Percentiles rank a stretch among this genome's conserved stretches.
These are phyloP conservation scores for Thymelicus acteon DNA, from an alignment of 2,888 invertebrate genomes.

Conservation along the genomic window DNA sequence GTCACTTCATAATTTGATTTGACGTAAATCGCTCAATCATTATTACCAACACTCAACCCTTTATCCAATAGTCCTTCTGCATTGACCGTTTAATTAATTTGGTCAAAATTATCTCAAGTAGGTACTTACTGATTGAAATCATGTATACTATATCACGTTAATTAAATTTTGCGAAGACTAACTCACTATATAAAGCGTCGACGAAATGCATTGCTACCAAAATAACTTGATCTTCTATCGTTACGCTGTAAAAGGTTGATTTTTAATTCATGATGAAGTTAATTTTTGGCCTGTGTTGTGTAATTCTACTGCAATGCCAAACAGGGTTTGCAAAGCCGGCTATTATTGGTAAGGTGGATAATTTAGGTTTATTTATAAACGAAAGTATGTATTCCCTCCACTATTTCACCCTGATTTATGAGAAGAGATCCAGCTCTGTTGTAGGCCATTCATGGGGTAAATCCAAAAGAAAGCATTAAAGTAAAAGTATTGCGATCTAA, in stretches of 20 bases:
- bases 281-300: background rate
- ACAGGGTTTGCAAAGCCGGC: background rate
- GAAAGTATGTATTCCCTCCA: too few relatives aligned
- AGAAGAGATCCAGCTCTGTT: too few relatives aligned
- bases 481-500: too few relatives aligned
- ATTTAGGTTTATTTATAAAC: too few relatives aligned
- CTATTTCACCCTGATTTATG: too few relatives aligned
- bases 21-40: conserved; percentile 2
- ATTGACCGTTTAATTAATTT: conserved; percentile 11
- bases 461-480: too few relatives aligned
- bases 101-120: background rate
- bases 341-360: background rate
- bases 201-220: background rate
- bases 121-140: background rate
- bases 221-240: background rate
- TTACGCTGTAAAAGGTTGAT: background rate
- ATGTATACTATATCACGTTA: background rate
- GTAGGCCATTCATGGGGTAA: too few relatives aligned
- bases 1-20: background rate
- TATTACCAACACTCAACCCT: background rate
- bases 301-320: background rate
- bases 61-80: background rate
- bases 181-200: background rate
- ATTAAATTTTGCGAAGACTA: background rate
- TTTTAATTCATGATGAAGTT: background rate